Base-by-base conservation (phyloP, 2,113 vertebrate genomes). In the Campylomormyrus numenius region DNA sequence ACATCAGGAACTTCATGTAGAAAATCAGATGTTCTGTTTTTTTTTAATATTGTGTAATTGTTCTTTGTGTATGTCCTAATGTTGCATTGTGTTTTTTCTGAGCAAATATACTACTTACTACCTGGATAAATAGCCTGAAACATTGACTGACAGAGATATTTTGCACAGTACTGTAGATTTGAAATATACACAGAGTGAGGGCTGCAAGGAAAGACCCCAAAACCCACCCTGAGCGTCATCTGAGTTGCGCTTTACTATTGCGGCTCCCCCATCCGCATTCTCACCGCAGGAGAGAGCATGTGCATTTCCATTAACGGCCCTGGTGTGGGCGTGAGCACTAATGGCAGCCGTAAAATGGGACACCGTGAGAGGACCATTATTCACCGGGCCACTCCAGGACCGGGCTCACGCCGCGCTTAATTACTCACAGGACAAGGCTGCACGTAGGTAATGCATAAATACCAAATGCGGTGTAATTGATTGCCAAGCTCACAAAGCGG, bases 381-480 rank as follows among this genome's bases (percentile, higher is more conserved):
- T 91, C 53, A 88, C 87, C 88, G 89, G 52, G 89, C 91, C 92
- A 90, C 89, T 70, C 56, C 90, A 17, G 74, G 52, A 89, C 92
- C 91, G 85, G 91, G 74, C 91, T 91, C 89, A 70, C 88, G 88
- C 91, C 91, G 85, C 92, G 89, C 90, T 90, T 94, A 93, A 95
- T 95, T 95, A 94, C 93, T 95, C 94, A 94, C 92, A 93, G 91
- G 90, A 92, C 92, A 91, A 80, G 50, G 53, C 91, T 91, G 92
- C 85, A 92, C 94, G 92, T 88, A 94, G 92, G 93, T 94, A 94
- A 94, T 66, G 93, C 94, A 94, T 95, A 94, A 95, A 95, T 96
- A 95, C 94, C 95, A 94, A 95, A 94, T 88, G 91, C 92, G 89
- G 91, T 88, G 90, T 95, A 95, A 96, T 95, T 95, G 95, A 96